These are phyloP conservation scores for Tenthredo distinguenda DNA, from an alignment of 2,888 invertebrate species.

Conservation along the genomic window DNA sequence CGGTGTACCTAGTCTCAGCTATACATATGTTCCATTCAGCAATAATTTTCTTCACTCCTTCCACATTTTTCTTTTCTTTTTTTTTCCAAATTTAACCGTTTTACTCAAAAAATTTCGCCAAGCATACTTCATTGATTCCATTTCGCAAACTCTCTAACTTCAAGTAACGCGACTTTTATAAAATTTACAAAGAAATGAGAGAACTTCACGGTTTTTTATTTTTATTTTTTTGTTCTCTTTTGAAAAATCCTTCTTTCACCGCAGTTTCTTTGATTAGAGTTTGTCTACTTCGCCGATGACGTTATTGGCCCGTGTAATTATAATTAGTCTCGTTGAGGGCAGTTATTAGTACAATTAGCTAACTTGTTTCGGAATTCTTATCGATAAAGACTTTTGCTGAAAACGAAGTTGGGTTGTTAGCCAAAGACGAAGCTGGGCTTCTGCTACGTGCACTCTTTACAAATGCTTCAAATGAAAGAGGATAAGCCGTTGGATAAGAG, in stretches of 20 bases:
- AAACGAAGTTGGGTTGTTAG: background rate
- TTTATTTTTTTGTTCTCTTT: too few species aligned
- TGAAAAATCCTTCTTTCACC: background rate
- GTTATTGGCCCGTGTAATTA: background rate
- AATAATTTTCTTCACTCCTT: background rate
- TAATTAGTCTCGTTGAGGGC: background rate
- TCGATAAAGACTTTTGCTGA: background rate
- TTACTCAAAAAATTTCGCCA: too few species aligned
- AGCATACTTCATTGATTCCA: too few species aligned
- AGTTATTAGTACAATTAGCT: background rate
- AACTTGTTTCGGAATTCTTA: background rate
- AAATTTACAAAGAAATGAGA: too few species aligned
- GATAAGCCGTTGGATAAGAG: background rate
- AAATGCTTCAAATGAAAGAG: slow-evolving; percentile 20
- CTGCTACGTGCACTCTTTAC: slow-evolving; percentile 24
- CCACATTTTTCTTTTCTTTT: too few species aligned
- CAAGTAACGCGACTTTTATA: too few species aligned
- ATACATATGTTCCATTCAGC: background rate
- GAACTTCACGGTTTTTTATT: too few species aligned
- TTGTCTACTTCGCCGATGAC: background rate
- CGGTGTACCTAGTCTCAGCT: background rate
- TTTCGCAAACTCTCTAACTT: too few species aligned
- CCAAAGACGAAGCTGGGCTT: background rate
- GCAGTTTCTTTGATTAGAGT: background rate
- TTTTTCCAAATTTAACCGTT: too few species aligned